phyloP scores from a whole-genome alignment of 2,113 vertebrate genomes.

The Ophthalmolycus amberensis region DNA sequence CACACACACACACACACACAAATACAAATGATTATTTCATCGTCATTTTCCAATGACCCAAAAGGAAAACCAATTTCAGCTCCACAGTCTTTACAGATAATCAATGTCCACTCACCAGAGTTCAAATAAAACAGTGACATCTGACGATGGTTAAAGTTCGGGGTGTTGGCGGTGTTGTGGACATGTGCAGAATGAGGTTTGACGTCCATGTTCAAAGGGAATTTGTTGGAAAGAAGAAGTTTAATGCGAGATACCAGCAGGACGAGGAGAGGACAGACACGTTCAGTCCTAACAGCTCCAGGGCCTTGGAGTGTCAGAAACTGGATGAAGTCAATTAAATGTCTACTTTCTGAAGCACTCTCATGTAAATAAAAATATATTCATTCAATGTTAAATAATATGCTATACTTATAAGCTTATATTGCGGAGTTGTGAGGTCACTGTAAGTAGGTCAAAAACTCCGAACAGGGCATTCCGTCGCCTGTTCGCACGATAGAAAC shows the following conservation, averaged over 20 bases:
- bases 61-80: neutral
- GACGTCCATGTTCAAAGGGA: neutral
- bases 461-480: no score
- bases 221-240: neutral
- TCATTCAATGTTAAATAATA: no score
- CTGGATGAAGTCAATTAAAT: neutral
- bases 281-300: neutral
- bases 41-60: neutral
- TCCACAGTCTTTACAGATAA: neutral
- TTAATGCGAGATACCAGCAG: neutral
- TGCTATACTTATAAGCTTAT: no score
- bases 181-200: slow-evolving; percentile 5
- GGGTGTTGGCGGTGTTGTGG: neutral
- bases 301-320: slow-evolving; percentile 2
- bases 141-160: neutral
- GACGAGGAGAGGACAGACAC: neutral
- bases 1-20: no score
- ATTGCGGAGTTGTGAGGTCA: no score
- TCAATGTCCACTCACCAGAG: neutral
- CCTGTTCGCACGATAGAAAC: no score
- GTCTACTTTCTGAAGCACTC: neutral
- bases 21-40: neutral
- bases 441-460: no score
- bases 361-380: no score
- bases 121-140: neutral